These are phyloP conservation scores for Taeniopygia guttata DNA, from an alignment of 2,797 vertebrate species.

Conservation along the genomic window DNA sequence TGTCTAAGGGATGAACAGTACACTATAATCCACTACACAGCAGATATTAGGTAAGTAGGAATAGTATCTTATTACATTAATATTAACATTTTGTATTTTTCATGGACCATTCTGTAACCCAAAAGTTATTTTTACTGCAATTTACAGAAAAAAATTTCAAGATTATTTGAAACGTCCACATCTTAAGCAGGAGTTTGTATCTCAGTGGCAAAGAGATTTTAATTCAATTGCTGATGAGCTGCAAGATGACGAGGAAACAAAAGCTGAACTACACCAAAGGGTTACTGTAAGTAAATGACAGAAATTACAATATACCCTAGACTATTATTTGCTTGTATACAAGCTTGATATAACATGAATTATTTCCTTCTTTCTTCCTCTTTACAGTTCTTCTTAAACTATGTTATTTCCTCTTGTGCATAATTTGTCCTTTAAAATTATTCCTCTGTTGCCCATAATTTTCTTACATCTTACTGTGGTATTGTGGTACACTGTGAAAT, in stretches of 20 bases:
- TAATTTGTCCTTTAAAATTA: not conserved
- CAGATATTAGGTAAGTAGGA: constrained; percentile 80
- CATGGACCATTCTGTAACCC: not conserved
- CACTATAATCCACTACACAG: constrained; percentile 75
- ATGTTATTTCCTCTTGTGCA: not conserved
- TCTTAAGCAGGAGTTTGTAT: constrained; percentile 87
- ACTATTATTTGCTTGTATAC: not conserved
- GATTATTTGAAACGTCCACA: constrained; percentile 84
- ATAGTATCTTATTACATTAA: not conserved
- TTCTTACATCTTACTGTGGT: not conserved
- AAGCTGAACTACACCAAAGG: constrained; percentile 88
- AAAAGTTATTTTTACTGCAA: not conserved
- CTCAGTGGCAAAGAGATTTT: constrained; percentile 88
- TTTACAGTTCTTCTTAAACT: not conserved
- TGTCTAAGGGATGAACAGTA: constrained; percentile 78
- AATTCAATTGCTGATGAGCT: constrained; percentile 84
- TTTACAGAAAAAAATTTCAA: constrained; percentile 72
- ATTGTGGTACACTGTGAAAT: not conserved
- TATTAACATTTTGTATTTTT: not conserved
- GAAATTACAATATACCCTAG: not conserved
- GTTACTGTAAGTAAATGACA: constrained; percentile 79
- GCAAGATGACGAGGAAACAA: constrained; percentile 86
- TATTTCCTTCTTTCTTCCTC: not conserved
- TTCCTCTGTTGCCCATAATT: not conserved
- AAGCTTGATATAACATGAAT: not conserved